Percentiles rank a stretch among this genome's conserved stretches.
phyloP scores from a whole-genome alignment of 2,797 vertebrate species.

The Amniataba percoides region DNA sequence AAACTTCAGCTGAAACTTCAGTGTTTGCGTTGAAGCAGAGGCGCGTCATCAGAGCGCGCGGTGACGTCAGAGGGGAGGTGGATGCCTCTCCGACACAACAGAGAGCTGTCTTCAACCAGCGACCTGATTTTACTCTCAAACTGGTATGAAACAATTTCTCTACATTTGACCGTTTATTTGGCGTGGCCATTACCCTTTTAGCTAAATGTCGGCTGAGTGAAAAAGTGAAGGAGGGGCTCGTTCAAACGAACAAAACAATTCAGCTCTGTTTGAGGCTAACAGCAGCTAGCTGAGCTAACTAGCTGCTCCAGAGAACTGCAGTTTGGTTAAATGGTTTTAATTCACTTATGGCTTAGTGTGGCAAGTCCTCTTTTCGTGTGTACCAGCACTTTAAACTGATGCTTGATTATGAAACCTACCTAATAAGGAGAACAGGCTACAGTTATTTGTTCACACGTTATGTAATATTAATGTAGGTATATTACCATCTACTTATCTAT shows the following conservation, averaged over 20 bases:
- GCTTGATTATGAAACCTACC: too few relatives aligned
- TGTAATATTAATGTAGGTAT: neutral
- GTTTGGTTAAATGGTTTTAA: neutral
- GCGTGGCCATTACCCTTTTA: neutral
- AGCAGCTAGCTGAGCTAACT: slow-evolving; percentile 57
- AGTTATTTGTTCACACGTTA: neutral
- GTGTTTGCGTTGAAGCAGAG: too few relatives aligned
- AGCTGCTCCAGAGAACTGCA: slow-evolving; percentile 22
- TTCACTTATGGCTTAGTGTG: too few relatives aligned
- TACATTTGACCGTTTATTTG: rapidly evolving
- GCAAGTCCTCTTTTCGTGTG: neutral
- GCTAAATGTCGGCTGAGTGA: rapidly evolving
- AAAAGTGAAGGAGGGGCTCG: rapidly evolving
- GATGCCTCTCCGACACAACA: slow-evolving; percentile 70
- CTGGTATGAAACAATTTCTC: slow-evolving; percentile 60
- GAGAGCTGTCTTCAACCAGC: slow-evolving; percentile 33
- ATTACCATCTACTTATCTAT: too few relatives aligned
- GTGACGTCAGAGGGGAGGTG: slow-evolving; percentile 56
- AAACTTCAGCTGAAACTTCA: too few relatives aligned
- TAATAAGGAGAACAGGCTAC: neutral
- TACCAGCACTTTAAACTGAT: neutral
- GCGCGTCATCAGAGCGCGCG: slow-evolving; percentile 73
- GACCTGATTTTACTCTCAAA: slow-evolving; percentile 46
- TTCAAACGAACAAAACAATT: neutral
- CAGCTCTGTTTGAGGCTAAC: slow-evolving; percentile 34